Base-by-base conservation (phyloP, 2,797 vertebrate genomes). In the Sciaenops ocellatus region DNA sequence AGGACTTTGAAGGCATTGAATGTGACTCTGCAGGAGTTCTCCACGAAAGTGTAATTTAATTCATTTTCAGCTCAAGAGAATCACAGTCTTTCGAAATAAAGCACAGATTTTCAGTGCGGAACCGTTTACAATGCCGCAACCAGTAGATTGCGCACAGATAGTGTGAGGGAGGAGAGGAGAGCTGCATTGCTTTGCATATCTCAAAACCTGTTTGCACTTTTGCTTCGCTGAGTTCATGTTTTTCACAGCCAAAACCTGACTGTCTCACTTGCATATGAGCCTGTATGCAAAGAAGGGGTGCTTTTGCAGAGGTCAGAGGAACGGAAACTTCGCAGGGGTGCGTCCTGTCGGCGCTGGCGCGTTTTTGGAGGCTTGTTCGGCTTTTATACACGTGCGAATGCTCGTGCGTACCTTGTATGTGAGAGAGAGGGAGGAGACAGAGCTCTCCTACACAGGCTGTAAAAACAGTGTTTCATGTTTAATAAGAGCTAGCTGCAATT, bases 141-240 rank as follows among this genome's bases (percentile, higher is more conserved):
- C 83, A 55, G 80, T 84, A 63, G 81, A 65, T 50, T 82, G 87
- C 84, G 87, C 89, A 47, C 82, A 69, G 74, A 76, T 52, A 66
- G 70, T 41, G 82, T n/a, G 72, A 65, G 69, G 64, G 69, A 50
- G 73, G 63, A 57, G 75, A 69, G 56, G 28, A 72, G 57, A 90
- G 87, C 94, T 93, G 94, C 95, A 94, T 88, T 92, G 88, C 90
- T 94, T 94, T 93, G 90, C 93, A 95, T 94, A 94, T 87, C 81
- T 88, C 78, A 67, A 34, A 68, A 86, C 73, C 78, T 73, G 84
- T 85, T 90, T n/a, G 75, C 80, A 56, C 75, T 69, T 75, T 68
- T 57, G 28, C 68, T 73, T 73, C 20, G 68, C 70, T 20, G 57
- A 76, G 13, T 69, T 81, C 44, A n/a, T 65, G 46, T 51, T 42